phyloP scores from a whole-genome alignment of 2,888 invertebrate genomes.

The Philereme transversata region DNA sequence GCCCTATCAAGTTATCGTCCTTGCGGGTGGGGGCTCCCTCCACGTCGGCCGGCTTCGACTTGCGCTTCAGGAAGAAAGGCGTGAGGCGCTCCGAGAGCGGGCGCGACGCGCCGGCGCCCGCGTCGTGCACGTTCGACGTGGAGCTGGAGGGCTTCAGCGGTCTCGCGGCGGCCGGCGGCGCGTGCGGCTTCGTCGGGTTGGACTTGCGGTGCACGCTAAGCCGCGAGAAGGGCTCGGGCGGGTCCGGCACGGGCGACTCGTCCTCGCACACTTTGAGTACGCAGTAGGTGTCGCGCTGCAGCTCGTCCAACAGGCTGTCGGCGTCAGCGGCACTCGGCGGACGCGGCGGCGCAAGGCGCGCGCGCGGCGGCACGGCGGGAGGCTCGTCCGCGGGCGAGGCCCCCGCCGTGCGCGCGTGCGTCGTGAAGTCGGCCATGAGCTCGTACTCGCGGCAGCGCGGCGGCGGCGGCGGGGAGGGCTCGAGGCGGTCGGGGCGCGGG shows the following conservation, averaged over 20 bases:
- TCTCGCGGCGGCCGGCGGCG: slow-evolving; percentile 49
- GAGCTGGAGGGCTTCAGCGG: slow-evolving; percentile 74
- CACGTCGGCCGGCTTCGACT: slow-evolving; percentile 57
- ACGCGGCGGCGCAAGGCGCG: slow-evolving; percentile 49
- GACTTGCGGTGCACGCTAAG: slow-evolving; percentile 75
- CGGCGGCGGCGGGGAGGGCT: slow-evolving; percentile 41
- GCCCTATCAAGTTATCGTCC: slow-evolving; percentile 74
- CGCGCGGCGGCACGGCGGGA: slow-evolving; percentile 66
- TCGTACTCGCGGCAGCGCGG: slow-evolving; percentile 71
- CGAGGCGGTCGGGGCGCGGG: slow-evolving; percentile 45
- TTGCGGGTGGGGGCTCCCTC: slow-evolving; percentile 48
- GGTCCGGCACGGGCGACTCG: slow-evolving; percentile 48
- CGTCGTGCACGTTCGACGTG: slow-evolving; percentile 76
- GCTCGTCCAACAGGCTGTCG: slow-evolving; percentile 75
- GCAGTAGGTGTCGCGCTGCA: slow-evolving; percentile 70
- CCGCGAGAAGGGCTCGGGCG: slow-evolving; percentile 66
- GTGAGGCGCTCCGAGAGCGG: slow-evolving; percentile 73
- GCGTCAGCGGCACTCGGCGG: slow-evolving; percentile 59
- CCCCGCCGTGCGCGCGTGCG: slow-evolving; percentile 52
- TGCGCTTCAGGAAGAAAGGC: slow-evolving; percentile 78
- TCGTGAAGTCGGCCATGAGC: slow-evolving; percentile 73
- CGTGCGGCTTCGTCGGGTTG: slow-evolving; percentile 70
- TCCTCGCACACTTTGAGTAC: slow-evolving; percentile 74
- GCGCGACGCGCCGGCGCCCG: slow-evolving; percentile 59
- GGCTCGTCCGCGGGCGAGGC: slow-evolving; percentile 44